Base-by-base conservation (phyloP, 2,113 vertebrate genomes). In the Triplophysa tibetana region DNA sequence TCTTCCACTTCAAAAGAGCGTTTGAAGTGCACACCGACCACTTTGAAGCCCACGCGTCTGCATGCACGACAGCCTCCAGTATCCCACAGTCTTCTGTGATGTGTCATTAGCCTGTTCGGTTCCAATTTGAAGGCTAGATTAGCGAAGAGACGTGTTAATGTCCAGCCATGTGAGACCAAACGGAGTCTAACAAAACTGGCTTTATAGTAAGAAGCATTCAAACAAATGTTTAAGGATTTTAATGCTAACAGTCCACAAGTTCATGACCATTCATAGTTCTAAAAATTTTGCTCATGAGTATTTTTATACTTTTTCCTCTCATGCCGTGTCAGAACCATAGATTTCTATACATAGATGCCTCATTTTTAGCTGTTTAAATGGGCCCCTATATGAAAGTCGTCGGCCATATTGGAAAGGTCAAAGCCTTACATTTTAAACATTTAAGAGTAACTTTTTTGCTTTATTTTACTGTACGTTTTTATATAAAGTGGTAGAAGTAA, bases 1-100 rank as follows among this genome's bases (percentile, higher is more conserved):
- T 64, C 52, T 75, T n/a, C 41, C 67, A 80, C 70, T 77, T 89
- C 77, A 86, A 82, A 90, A 16, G 48, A 43, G 63, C 54, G 79
- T 81, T 82, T 87, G 84, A 86, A 84, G 83, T 66, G 38, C 52
- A 8, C 38, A 61, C 3, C 23, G 80, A 43, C 38, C 24, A 67
- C 82, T 85, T 81, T 81, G 79, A 84, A 81, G 80, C 45, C 38
- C 69, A 70, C 17, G 70, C 29, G 69, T 26, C 41, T 56, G 11
- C 58, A 8, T 10, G 33, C 4, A 48, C 62, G 41, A 41, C 81
- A 73, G 65, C 73, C 48, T 70, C 24, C 65, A 66, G 66, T 70
- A 33, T 65, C 75, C 70, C 64, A 65, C 78, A 65, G 64, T 77
- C 64, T 78, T 38, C 63, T 76, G 52, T 78, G 69, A 80, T 82